Evolutionary conservation across 2,113 vertebrate genomes (phyloP), one percentile per base, ranked within the genome.

Genomic region (Myiopsitta monachus): DNA sequence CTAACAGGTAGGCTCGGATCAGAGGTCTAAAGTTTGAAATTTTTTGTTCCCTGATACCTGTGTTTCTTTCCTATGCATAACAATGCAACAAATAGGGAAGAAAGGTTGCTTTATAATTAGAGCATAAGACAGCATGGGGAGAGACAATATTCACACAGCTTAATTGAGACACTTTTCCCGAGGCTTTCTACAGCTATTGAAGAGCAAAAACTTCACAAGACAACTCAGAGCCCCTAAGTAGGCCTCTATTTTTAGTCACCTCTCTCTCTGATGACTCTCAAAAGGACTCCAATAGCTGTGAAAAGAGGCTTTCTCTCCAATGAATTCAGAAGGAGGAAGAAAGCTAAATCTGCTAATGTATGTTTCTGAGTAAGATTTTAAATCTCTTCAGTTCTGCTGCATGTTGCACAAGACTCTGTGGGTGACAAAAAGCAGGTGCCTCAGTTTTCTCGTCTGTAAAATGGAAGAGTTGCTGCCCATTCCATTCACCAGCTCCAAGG

Each of bases 21-120:
- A 69, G 31, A 52, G 47, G 18, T 52, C 44, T 75, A 27, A 24
- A 30, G 23, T 63, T 66, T 30, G 41, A 63, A 30, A 15, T 31
- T 38, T 79, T 88, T 59, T 66, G 14, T 39, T 86, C 59, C 39
- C 16, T 7, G 11, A 51, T 27, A 73, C 44, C 59, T 39, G 11
- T 31, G 24, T 64, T 91, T 88, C 64, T 83, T 83, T 38, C 18
- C 17, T 55, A 5, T n/a, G 23, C 76, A 22, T 7, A 75, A 70
- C 46, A 83, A 62, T 16, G 33, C 59, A 88, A 75, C 49, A 79
- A 91, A 61, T 1, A 59, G 19, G 68, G 63, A 83, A 80, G 46
- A 91, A 88, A 96, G 54, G 46, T 47, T 95, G 54, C 51, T 36
- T 86, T 75, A 46, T 49, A 88, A 82, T 85, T 76, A 90, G 43